These are phyloP conservation scores for Samia ricini DNA, from an alignment of 1,140 invertebrate species.

Conservation along the genomic window DNA sequence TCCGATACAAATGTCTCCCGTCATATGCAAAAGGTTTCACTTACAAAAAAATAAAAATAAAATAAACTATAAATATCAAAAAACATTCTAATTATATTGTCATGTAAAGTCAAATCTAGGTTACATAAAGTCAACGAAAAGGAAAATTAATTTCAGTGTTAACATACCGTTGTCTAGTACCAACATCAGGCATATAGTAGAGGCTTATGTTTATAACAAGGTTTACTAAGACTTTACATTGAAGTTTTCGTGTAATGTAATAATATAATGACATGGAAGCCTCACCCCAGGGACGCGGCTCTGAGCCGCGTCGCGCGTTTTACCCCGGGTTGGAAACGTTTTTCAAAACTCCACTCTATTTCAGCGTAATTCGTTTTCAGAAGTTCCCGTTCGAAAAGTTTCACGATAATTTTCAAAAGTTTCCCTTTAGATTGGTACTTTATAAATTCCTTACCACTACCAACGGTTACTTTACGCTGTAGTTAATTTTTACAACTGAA, in stretches of 20 bases:
- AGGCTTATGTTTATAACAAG: neutral
- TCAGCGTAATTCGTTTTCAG: conserved; percentile 27
- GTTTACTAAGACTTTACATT: neutral
- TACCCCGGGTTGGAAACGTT: conserved; percentile 16
- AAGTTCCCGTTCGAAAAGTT: conserved; percentile 25
- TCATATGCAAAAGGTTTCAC: too few relatives aligned
- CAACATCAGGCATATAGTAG: too few relatives aligned
- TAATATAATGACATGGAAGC: neutral
- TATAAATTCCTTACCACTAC: conserved; percentile 16
- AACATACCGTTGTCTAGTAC: too few relatives aligned
- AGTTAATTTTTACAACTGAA: neutral
- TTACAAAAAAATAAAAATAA: too few relatives aligned
- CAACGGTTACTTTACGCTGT: neutral
- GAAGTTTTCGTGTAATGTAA: neutral
- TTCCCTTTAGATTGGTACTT: conserved; percentile 21
- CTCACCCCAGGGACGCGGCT: neutral
- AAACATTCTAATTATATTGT: too few relatives aligned
- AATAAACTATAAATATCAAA: too few relatives aligned
- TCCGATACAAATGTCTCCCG: too few relatives aligned
- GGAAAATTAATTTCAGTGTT: neutral
- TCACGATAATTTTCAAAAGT: conserved; percentile 32
- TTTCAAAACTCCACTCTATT: conserved; percentile 21
- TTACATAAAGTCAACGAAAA: too few relatives aligned
- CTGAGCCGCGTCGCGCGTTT: too few relatives aligned
- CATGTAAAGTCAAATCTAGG: too few relatives aligned